Evolutionary conservation across 2,113 vertebrate genomes (phyloP).

Genomic region (Arizona elegans): DNA sequence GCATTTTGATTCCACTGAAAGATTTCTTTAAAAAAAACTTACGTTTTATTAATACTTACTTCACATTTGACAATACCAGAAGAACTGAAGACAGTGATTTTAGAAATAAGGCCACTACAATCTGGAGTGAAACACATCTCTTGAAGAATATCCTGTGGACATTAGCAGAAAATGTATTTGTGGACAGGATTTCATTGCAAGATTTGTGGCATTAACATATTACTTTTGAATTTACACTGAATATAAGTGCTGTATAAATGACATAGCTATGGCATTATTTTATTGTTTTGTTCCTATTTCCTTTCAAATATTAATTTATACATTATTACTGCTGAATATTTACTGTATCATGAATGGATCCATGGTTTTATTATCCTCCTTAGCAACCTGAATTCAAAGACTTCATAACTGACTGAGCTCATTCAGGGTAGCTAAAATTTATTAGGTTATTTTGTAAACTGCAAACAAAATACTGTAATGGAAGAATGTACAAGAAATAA

Average conservation of each 20-base stretch:
- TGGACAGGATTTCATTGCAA: neutral
- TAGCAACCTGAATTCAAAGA: neutral
- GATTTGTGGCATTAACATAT: neutral
- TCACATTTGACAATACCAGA: slow-evolving; percentile 85
- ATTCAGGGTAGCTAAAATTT: neutral
- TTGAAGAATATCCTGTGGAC: slow-evolving; percentile 84
- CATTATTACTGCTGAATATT: neutral
- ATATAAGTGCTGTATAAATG: neutral
- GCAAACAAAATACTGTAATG: neutral
- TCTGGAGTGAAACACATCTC: slow-evolving; percentile 89
- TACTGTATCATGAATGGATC: neutral
- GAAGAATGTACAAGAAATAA: neutral
- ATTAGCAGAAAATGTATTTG: neutral
- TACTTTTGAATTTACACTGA: neutral
- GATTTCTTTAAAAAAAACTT: neutral
- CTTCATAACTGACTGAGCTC: neutral
- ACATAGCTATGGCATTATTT: neutral
- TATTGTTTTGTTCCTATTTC: neutral
- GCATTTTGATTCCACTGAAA: neutral
- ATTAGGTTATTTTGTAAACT: neutral
- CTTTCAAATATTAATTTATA: neutral
- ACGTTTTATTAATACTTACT: slow-evolving; percentile 67
- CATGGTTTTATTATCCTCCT: neutral
- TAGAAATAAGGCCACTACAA: slow-evolving; percentile 83
- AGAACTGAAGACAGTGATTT: slow-evolving; percentile 82